Base-by-base conservation (phyloP, 2,797 vertebrate species). In the Caiman crocodilus region DNA sequence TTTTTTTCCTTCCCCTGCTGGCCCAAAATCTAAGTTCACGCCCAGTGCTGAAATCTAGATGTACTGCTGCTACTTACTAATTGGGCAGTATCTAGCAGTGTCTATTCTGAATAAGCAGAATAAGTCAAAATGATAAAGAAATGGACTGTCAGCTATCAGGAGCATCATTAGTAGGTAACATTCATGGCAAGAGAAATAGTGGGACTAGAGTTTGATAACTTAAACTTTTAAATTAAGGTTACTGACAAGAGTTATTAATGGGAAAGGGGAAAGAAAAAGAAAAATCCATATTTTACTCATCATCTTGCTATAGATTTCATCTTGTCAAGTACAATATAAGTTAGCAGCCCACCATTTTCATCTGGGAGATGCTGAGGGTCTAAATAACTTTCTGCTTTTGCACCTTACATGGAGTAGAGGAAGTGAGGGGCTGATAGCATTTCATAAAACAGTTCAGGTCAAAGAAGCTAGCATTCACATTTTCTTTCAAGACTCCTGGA, bases 271-370 rank as follows among this genome's bases (percentile, higher is more conserved):
- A 50, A 50, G 21, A 21, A 30, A 71, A 71, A 42, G 18, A 14
- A 60, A 88, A 82, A 42, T 20, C 4, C 6, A 55, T 81, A 58
- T 25, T 28, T 20, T n/a, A 17, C 6, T n/a, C 55, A 61, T 65
- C 5, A 0, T 30, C 21, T 1, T 67, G n/a, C 9, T 69, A 58
- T 0, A 7, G 60, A 57, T 63, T 64, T 32, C 56, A 32, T 30
- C 84, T 61, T 2, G 1, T 64, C 0, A 0, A 67, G 0, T 0
- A 64, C 76, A 23, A 15, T 0, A 2, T 55, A 76, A 55, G 75
- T 77, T 30, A 30, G 63, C 35, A 88, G 82, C 55, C 65, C 18
- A 1, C 0, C 2, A 4, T 55, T 67, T 57, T 69, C 82, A 64
- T 28, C 13, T 32, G 10, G 55, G 61, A 10, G 28, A 67, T 18